These are phyloP conservation scores for Erebia epiphron DNA, from an alignment of 2,888 invertebrate genomes.

Conservation along the genomic window DNA sequence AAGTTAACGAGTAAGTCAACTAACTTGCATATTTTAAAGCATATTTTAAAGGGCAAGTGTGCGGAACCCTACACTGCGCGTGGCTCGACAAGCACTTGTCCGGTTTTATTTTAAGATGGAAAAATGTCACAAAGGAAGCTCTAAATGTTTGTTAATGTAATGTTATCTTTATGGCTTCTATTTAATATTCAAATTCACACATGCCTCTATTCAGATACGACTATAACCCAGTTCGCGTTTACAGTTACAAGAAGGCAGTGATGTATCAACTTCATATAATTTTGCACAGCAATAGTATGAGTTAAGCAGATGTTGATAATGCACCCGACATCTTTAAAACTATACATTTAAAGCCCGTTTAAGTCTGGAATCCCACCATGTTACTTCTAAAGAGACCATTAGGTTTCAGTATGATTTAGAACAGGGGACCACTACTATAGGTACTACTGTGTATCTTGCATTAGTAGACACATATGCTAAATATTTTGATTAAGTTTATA, in stretches of 20 bases:
- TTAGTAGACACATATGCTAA: too few relatives aligned
- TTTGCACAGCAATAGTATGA: conserved; percentile 30
- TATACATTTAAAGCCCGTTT: too few relatives aligned
- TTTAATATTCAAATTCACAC: conserved; percentile 41
- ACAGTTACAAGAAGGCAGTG: conserved; percentile 36
- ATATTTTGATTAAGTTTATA: background rate
- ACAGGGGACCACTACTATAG: too few relatives aligned
- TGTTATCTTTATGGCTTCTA: conserved; percentile 36
- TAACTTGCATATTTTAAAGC: too few relatives aligned
- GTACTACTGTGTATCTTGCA: too few relatives aligned
- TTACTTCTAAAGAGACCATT: too few relatives aligned
- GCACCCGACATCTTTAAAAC: background rate
- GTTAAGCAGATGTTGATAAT: conserved; percentile 22
- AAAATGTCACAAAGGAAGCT: conserved; percentile 38
- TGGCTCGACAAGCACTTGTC: too few relatives aligned
- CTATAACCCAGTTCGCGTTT: conserved; percentile 33
- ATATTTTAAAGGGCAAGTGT: too few relatives aligned
- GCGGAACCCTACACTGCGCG: too few relatives aligned
- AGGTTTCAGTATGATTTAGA: too few relatives aligned
- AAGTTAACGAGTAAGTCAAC: too few relatives aligned
- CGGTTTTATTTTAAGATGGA: conserved; percentile 22
- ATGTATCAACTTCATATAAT: conserved; percentile 34
- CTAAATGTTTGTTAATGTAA: conserved; percentile 43
- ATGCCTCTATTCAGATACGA: conserved; percentile 35
- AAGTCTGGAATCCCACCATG: too few relatives aligned